A percentile compares a stretch with the other conserved stretches of the same genome.
Evolutionary conservation across 2,797 vertebrate species (phyloP).

Genomic region (Chlorospingus flavigularis): DNA sequence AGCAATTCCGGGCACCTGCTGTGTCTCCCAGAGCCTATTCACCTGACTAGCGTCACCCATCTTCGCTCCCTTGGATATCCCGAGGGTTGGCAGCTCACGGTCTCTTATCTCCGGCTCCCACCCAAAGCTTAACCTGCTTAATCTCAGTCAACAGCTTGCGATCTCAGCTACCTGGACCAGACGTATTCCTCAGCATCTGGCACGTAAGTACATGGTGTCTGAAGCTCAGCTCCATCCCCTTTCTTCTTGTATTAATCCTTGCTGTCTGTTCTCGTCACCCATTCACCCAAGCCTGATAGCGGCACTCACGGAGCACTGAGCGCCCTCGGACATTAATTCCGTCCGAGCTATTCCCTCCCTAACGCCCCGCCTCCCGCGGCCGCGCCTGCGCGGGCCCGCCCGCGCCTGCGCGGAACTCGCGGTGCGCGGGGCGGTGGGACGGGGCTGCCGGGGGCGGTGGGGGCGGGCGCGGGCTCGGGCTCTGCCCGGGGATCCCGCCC

Average conservation of each 20-base stretch:
- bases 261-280: not conserved
- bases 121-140: too few relatives aligned
- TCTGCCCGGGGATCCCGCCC: rapidly evolving
- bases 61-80: too few relatives aligned
- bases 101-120: not conserved
- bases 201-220: not conserved
- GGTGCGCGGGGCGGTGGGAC: not conserved
- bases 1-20: not conserved
- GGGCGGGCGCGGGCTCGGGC: rapidly evolving
- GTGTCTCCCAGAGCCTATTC: not conserved
- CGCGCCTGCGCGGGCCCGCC: not conserved
- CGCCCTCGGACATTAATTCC: rapidly evolving
- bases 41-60: not conserved
- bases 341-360: rapidly evolving
- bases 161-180: not conserved
- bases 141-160: not conserved
- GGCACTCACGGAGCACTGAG: rapidly evolving
- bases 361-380: rapidly evolving
- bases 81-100: not conserved
- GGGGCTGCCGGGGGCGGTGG: rapidly evolving
- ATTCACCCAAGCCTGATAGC: rapidly evolving
- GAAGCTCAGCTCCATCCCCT: not conserved
- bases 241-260: not conserved
- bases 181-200: not conserved
- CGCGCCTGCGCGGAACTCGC: not conserved